Percentiles rank a stretch among this genome's conserved stretches.
Conservation (phyloP, 2,888 invertebrate species). For the Dryomyza anilis region DNA sequence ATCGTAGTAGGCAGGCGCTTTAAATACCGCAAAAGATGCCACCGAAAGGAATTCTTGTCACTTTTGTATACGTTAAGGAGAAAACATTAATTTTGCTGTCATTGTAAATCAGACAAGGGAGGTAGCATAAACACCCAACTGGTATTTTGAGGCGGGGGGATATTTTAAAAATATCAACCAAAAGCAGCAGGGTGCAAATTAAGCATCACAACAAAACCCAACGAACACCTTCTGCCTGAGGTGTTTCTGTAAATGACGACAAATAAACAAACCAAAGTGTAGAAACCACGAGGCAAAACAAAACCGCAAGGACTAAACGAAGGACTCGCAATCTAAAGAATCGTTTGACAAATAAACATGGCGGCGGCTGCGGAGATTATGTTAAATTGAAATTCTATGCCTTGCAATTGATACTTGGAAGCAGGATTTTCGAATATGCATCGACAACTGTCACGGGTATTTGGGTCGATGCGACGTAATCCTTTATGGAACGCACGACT, state of each 20-base stretch:
- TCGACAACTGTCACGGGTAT: conserved; percentile 5
- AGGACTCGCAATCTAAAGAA: too few relatives aligned
- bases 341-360: too few relatives aligned
- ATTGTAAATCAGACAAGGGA: conserved; percentile 30
- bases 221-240: conserved; percentile 7
- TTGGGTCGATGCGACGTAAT: conserved; percentile 12
- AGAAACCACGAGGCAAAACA: too few relatives aligned
- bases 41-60: conserved; percentile 13
- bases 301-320: too few relatives aligned
- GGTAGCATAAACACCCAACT: background rate
- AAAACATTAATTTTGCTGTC: conserved; percentile 30
- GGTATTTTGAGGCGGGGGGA: background rate
- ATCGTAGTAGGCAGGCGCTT: background rate
- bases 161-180: conserved; percentile 2
- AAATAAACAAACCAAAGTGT: too few relatives aligned
- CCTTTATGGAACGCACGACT: background rate
- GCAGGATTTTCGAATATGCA: conserved; percentile 5
- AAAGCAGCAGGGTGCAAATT: background rate
- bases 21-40: background rate
- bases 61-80: conserved; percentile 1
- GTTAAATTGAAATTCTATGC: conserved; percentile 3
- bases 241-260: too few relatives aligned
- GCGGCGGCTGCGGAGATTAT: too few relatives aligned
- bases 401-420: conserved; percentile 5
- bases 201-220: background rate